phyloP scores from a whole-genome alignment of 2,888 invertebrate species.

The Julus scandinavius region DNA sequence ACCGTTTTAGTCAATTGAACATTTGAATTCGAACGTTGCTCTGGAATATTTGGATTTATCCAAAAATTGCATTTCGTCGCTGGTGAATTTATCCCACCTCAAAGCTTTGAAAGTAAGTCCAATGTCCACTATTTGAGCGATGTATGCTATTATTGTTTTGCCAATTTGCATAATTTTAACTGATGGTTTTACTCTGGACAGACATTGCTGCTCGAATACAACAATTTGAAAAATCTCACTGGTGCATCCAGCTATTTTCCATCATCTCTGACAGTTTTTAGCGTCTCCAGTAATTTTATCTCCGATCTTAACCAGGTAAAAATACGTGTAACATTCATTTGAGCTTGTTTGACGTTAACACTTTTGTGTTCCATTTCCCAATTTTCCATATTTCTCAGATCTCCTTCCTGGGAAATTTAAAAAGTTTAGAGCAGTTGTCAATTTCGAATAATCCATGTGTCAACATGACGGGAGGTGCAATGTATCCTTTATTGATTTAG shows the following conservation, averaged over 20 bases:
- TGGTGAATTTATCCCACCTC: constrained; percentile 86
- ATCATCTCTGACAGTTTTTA: constrained; percentile 71
- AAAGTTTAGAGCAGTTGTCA: constrained; percentile 81
- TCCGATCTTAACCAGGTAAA: constrained; percentile 71
- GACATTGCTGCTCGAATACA: constrained; percentile 87
- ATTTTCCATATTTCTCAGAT: constrained; percentile 70
- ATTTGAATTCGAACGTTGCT: constrained; percentile 82
- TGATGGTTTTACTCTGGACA: constrained; percentile 65
- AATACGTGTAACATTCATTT: constrained; percentile 65
- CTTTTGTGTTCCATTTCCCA: not conserved
- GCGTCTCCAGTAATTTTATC: constrained; percentile 66
- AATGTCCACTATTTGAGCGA: not conserved
- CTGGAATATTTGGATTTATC: constrained; percentile 88
- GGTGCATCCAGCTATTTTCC: constrained; percentile 87
- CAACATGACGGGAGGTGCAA: constrained; percentile 78
- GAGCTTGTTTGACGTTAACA: not conserved
- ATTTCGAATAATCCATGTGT: constrained; percentile 90
- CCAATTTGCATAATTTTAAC: not conserved
- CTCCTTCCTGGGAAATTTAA: constrained; percentile 80
- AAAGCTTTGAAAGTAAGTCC: constrained; percentile 81
- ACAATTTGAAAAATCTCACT: constrained; percentile 82
- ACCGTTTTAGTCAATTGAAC: constrained; percentile 80
- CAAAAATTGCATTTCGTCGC: constrained; percentile 85
- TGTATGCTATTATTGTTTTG: not conserved
- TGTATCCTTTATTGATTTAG: constrained; percentile 67